Conservation (phyloP, 92 coral and sea anemone species). For the Actinostola sp. region DNA sequence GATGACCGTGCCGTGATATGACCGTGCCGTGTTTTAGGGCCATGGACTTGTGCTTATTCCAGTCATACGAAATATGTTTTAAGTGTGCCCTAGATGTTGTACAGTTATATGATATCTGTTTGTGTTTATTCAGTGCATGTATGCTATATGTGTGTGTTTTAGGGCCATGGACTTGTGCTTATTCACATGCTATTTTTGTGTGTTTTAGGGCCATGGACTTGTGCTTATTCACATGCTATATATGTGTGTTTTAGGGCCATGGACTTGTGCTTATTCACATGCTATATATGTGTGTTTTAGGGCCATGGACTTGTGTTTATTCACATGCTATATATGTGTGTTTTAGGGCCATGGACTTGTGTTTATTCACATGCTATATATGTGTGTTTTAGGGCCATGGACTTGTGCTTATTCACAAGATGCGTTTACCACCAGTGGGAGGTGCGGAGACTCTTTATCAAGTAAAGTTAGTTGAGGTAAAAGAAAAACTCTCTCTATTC, state of each 20-base stretch:
- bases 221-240: too few relatives aligned
- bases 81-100: too few relatives aligned
- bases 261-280: too few relatives aligned
- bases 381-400: constrained; percentile 76
- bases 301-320: background rate
- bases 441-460: constrained; percentile 42
- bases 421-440: constrained; percentile 46
- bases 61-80: too few relatives aligned
- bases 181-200: too few relatives aligned
- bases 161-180: background rate
- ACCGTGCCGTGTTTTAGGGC: too few relatives aligned
- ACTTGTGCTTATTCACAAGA: constrained; percentile 59
- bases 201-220: too few relatives aligned
- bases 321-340: background rate
- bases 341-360: constrained; percentile 84
- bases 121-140: too few relatives aligned
- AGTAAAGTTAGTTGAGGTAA: constrained; percentile 76
- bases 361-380: constrained; percentile 31
- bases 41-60: constrained; percentile 66
- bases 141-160: too few relatives aligned
- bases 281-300: background rate
- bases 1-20: too few relatives aligned
- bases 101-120: too few relatives aligned
- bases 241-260: too few relatives aligned
- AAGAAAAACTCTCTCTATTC: background rate